Conservation (phyloP, 2,888 invertebrate genomes). For the Drosophila paramelanica region DNA sequence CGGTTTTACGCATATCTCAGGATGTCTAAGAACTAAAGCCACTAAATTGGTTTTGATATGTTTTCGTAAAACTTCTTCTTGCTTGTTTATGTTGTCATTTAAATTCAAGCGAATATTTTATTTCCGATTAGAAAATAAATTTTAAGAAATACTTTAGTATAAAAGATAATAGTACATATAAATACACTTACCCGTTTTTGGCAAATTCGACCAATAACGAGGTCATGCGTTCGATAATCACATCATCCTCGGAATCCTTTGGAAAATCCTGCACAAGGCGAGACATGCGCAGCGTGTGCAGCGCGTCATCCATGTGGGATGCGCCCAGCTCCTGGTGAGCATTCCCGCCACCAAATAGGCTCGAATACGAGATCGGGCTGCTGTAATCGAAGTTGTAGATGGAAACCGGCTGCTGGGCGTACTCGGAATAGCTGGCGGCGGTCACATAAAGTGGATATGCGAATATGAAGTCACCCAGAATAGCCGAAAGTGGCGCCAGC, state of each 20-base stretch:
- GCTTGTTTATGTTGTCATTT: no score
- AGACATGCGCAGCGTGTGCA: conserved; percentile 85
- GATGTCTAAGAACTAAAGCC: no score
- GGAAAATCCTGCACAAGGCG: conserved; percentile 80
- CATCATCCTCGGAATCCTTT: conserved; percentile 76
- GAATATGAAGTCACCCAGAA: conserved; percentile 85
- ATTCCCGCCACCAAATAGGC: conserved; percentile 52
- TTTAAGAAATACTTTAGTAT: no score
- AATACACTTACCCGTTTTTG: conserved; percentile 84
- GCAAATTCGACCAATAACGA: conserved; percentile 85
- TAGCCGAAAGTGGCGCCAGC: conserved; percentile 58
- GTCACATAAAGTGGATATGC: conserved; percentile 84
- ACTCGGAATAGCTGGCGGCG: conserved; percentile 47
- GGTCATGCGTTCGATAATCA: conserved; percentile 82
- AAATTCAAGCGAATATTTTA: no score
- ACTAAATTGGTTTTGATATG: no score
- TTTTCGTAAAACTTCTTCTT: no score
- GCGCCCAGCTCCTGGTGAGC: conserved; percentile 68
- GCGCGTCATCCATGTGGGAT: conserved; percentile 86
- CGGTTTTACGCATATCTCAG: no score
- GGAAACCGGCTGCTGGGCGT: conserved; percentile 77
- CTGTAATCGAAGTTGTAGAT: conserved; percentile 85
- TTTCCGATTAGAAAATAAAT: no score
- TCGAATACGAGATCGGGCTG: conserved; percentile 81
- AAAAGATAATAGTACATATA: background rate